Evolutionary conservation across 2,888 invertebrate species (phyloP).

Genomic region (Agriotes lineatus): DNA sequence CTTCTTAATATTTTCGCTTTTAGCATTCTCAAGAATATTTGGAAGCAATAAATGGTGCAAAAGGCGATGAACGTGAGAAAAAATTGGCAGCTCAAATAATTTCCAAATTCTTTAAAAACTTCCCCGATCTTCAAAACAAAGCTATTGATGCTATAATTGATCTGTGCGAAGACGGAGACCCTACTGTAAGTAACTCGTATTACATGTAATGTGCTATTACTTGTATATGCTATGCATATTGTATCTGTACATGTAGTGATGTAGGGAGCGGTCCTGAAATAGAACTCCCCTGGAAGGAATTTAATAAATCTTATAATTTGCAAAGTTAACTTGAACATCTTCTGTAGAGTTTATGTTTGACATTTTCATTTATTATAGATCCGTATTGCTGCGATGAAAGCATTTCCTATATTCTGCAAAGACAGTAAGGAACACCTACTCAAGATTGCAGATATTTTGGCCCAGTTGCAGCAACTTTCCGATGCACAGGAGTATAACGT

Average conservation of each 20-base stretch:
- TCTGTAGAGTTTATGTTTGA: no score
- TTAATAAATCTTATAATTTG: no score
- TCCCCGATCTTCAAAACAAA: conserved; percentile 86
- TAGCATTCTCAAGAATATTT: conserved; percentile 91
- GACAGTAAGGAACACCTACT: conserved; percentile 85
- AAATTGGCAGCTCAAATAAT: conserved; percentile 95
- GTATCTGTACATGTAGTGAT: no score
- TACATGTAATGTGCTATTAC: neutral
- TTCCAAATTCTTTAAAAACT: conserved; percentile 92
- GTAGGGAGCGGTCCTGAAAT: no score
- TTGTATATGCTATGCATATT: neutral
- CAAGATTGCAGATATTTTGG: conserved; percentile 91
- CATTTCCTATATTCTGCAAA: conserved; percentile 88
- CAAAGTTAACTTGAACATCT: no score
- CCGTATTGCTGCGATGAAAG: conserved; percentile 93
- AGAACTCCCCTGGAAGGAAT: no score
- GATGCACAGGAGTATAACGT: conserved; percentile 87
- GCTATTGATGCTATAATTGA: conserved; percentile 94
- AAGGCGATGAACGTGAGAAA: conserved; percentile 91
- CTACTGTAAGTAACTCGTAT: conserved; percentile 75
- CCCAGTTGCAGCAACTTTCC: conserved; percentile 90
- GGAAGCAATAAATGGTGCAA: conserved; percentile 89
- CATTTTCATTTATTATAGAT: no score
- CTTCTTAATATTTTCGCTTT: conserved; percentile 24
- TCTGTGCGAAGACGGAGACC: conserved; percentile 95